These are phyloP conservation scores for Tetrapedia diversipes DNA, from an alignment of 2,888 invertebrate genomes.

Conservation along the genomic window DNA sequence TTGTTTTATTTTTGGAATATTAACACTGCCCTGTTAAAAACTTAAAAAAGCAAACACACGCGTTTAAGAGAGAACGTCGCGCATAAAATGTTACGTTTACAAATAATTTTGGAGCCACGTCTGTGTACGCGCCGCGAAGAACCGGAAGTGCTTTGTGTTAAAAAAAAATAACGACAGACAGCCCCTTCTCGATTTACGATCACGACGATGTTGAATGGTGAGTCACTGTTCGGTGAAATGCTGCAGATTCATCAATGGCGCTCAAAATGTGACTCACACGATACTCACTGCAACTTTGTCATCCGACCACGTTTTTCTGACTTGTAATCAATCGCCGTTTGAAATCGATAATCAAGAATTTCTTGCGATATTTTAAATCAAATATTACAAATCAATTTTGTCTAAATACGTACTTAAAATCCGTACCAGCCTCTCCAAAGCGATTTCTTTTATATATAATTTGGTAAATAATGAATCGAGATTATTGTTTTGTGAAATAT, in stretches of 20 bases:
- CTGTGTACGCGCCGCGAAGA: too few species aligned
- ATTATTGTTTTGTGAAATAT: too few species aligned
- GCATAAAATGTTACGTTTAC: not conserved
- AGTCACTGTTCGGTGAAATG: slow-evolving; percentile 72
- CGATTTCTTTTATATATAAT: too few species aligned
- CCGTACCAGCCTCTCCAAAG: too few species aligned
- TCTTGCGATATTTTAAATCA: not conserved
- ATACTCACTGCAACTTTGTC: slow-evolving; percentile 1
- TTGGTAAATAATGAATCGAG: too few species aligned
- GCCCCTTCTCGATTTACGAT: slow-evolving; percentile 9
- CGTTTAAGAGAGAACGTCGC: too few species aligned
- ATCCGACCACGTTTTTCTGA: not conserved
- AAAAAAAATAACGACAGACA: not conserved
- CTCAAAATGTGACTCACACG: slow-evolving; percentile 58
- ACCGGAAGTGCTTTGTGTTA: slow-evolving; percentile 1
- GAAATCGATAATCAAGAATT: not conserved
- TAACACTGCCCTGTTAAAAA: too few species aligned
- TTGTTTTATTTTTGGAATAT: too few species aligned
- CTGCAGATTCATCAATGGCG: slow-evolving; percentile 34
- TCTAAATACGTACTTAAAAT: not conserved
- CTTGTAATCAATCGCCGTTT: not conserved
- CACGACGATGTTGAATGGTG: slow-evolving; percentile 57
- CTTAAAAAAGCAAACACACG: too few species aligned
- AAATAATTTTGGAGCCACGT: too few species aligned
- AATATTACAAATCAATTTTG: not conserved